Evolutionary conservation across 2,797 vertebrate species (phyloP).

Genomic region (Hydrophis major): DNA sequence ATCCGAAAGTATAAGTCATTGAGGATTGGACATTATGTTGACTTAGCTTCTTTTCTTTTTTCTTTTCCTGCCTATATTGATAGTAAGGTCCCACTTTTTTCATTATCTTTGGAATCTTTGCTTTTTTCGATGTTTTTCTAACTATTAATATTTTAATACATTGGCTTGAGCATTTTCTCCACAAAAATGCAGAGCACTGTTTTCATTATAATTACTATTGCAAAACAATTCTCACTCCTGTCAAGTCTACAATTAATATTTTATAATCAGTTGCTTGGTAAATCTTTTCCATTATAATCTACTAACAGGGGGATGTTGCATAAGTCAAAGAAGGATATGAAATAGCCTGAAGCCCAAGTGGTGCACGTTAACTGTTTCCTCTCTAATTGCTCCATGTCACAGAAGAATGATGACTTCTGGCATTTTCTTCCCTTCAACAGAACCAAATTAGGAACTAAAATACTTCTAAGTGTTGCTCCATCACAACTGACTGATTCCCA

Average conservation of each 20-base stretch:
- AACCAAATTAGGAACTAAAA: neutral
- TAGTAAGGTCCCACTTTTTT: slow-evolving; percentile 19
- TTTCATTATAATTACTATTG: slow-evolving; percentile 39
- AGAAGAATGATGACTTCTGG: neutral
- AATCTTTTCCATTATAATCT: slow-evolving; percentile 24
- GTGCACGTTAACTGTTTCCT: slow-evolving; percentile 17
- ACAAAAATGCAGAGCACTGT: slow-evolving; percentile 25
- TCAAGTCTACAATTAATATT: slow-evolving; percentile 45
- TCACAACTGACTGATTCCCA: neutral
- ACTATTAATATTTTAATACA: slow-evolving; percentile 4
- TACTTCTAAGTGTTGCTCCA: neutral
- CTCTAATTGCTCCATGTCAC: slow-evolving; percentile 23
- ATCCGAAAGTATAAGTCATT: neutral
- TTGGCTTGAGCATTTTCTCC: slow-evolving; percentile 10
- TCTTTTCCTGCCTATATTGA: slow-evolving; percentile 6
- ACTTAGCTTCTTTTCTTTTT: slow-evolving; percentile 7
- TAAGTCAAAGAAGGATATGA: slow-evolving; percentile 1
- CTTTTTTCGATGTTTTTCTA: slow-evolving; percentile 43
- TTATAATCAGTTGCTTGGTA: slow-evolving; percentile 40
- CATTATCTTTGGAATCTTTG: slow-evolving; percentile 34
- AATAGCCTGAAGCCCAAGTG: neutral
- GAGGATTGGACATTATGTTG: neutral
- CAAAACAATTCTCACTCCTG: slow-evolving; percentile 29
- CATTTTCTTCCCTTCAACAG: slow-evolving; percentile 20
- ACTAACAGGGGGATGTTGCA: neutral